Base-by-base conservation (phyloP, 2,113 vertebrate species). In the Pteronura brasiliensis region DNA sequence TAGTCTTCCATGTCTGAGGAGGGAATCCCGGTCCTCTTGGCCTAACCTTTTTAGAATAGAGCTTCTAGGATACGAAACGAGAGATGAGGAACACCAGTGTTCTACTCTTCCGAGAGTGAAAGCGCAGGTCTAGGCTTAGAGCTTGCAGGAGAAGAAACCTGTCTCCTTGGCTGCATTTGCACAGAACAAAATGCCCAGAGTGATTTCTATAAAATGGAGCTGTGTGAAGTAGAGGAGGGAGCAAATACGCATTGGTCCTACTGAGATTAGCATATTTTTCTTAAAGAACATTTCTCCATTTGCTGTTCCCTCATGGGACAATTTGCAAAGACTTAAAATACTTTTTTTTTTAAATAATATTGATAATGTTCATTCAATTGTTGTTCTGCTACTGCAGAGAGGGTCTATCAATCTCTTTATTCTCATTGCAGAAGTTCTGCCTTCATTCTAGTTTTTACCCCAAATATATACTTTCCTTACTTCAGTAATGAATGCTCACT, bases 131-230 rank as follows among this genome's bases (percentile, higher is more conserved):
- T 29, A 17, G 21, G 2, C 20, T 44, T 52, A 34, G 15, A 59
- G 39, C 34, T 29, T 17, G 15, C 2, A 8, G 3, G 13, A 34
- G 1, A 39, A 29, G 76, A 5, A 42, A 1, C 12, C 21, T 18
- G 1, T 49, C 34, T 93, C 42, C 44, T 76, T 4, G 65, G 18
- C 39, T 61, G 85, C 27, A 25, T 11, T 6, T 34, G 42, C 11
- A 14, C 1, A 0, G 7, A 93, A 13, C 21, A 52, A 7, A 55
- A 71, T 31, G 10, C 27, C 2, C 18, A 13, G 7, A 36, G 31
- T 63, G 34, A 15, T 77, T 82, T 63, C 14, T 5, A 0, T 17
- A 63, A 74, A 12, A 34, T 3, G 10, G 36, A 49, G 12, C 71
- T 69, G 49, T 17, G 20, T 72, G 36, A 29, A n/a, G 15, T 4